Base-by-base conservation (phyloP, 1,140 invertebrate genomes). In the Calycopis cecrops region DNA sequence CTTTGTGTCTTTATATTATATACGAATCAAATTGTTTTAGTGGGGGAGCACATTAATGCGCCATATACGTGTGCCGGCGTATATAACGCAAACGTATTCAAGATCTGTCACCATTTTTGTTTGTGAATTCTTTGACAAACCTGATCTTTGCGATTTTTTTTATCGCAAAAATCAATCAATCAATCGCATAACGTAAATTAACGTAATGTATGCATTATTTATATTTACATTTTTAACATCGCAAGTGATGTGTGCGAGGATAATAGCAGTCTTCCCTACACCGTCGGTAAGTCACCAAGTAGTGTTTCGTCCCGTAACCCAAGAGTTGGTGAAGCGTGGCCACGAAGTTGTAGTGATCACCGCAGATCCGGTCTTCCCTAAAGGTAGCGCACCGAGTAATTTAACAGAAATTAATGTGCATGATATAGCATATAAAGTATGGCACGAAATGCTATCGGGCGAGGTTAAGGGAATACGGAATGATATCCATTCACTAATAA, bases 351-450 rank as follows among this genome's bases (percentile, higher is more conserved):
- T 37, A 37, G n/a, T 37, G n/a, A n/a, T 37, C 35, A n/a, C 9
- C 35, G 9, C 76, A 6, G 60, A 76, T 57, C 68, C 70, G 14
- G 49, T 59, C 0, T 56, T 56, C n/a, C 35, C 35, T 1, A 9
- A n/a, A 37, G 9, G 9, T 9, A 37, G 3, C 3, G 35, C n/a
- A 37, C 35, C 9, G 1, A 8, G 9, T 4, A 37, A 11, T 37
- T 37, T 11, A 37, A n/a, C 9, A 37, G 9, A 11, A 37, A 9
- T 37, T 9, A 8, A 37, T 37, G 9, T 37, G 9, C 35, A 37
- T 10, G 58, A 73, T 28, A 21, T 69, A 28, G 71, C 71, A 0
- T 75, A 80, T 35, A 51, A 56, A 1, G 17, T 55, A 10, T 68
- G 59, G 59, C 53, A 61, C 6, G 34, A 51, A 37, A 56, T 59